These are phyloP conservation scores for Pristionchus exspectatus DNA, from an alignment of 2,888 invertebrate genomes.

Conservation along the genomic window DNA sequence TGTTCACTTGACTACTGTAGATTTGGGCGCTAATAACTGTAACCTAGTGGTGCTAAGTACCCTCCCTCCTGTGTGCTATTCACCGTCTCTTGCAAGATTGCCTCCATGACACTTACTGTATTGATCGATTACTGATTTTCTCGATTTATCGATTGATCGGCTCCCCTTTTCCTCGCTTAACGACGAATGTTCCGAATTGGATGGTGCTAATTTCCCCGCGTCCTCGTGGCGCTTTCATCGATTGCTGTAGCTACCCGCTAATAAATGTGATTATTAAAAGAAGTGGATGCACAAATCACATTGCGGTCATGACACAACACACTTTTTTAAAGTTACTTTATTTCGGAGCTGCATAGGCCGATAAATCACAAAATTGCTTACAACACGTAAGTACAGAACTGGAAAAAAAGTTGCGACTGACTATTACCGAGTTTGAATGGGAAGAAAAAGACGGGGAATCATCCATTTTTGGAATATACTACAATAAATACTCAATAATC, in stretches of 20 bases:
- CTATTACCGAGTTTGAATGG: neutral
- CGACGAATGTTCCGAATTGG: slow-evolving; percentile 48
- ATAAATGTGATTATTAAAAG: slow-evolving; percentile 21
- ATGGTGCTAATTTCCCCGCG: slow-evolving; percentile 26
- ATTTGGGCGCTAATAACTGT: neutral
- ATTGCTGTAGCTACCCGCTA: neutral
- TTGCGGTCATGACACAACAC: neutral
- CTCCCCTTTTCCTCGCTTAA: neutral
- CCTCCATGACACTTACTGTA: slow-evolving; percentile 13
- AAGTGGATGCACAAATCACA: neutral
- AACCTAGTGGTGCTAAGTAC: slow-evolving; percentile 2
- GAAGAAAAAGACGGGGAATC: neutral
- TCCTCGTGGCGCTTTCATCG: slow-evolving; percentile 3
- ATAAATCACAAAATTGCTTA: slow-evolving; percentile 16
- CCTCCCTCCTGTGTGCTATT: slow-evolving; percentile 1
- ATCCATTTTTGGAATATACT: neutral
- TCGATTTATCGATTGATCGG: neutral
- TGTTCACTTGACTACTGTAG: neutral
- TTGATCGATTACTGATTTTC: neutral
- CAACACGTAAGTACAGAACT: slow-evolving; percentile 35
- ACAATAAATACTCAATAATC: neutral
- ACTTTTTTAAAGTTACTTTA: neutral
- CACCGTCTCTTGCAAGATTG: slow-evolving; percentile 18
- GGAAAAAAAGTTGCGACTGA: neutral
- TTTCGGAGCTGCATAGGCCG: neutral